These are phyloP conservation scores for Lasiurus borealis DNA, from an alignment of 2,113 vertebrate genomes.

Conservation along the genomic window DNA sequence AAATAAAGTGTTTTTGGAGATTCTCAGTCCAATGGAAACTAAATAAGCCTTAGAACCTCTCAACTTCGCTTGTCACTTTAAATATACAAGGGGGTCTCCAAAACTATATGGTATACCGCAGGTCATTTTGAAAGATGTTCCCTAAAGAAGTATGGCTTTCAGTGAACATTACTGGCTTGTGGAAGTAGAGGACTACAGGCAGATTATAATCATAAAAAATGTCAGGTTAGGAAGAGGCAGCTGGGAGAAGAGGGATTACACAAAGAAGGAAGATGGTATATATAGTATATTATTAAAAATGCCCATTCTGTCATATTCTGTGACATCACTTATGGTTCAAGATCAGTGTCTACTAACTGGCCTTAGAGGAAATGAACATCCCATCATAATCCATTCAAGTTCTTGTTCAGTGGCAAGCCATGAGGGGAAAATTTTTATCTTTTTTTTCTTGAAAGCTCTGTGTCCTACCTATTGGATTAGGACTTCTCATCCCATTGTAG, in stretches of 20 bases:
- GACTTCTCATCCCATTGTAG: neutral
- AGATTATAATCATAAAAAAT: neutral
- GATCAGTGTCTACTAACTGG: constrained; percentile 5
- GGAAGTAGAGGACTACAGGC: neutral
- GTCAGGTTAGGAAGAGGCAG: neutral
- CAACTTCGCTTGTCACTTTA: neutral
- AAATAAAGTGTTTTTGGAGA: neutral
- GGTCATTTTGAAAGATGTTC: neutral
- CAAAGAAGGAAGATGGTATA: neutral
- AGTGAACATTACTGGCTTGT: neutral
- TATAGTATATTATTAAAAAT: neutral
- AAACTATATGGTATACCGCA: neutral
- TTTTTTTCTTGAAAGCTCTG: neutral
- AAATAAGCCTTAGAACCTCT: neutral
- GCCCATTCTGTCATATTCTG: neutral
- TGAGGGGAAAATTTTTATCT: neutral
- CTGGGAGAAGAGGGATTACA: neutral
- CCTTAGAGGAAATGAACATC: constrained; percentile 51
- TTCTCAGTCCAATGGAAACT: neutral
- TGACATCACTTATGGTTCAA: neutral
- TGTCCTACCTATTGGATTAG: neutral
- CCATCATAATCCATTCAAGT: neutral
- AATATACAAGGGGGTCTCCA: neutral
- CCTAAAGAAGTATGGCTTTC: neutral
- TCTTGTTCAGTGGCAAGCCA: neutral